These are phyloP conservation scores for Oligia strigilis DNA, from an alignment of 2,888 invertebrate species.

Conservation along the genomic window DNA sequence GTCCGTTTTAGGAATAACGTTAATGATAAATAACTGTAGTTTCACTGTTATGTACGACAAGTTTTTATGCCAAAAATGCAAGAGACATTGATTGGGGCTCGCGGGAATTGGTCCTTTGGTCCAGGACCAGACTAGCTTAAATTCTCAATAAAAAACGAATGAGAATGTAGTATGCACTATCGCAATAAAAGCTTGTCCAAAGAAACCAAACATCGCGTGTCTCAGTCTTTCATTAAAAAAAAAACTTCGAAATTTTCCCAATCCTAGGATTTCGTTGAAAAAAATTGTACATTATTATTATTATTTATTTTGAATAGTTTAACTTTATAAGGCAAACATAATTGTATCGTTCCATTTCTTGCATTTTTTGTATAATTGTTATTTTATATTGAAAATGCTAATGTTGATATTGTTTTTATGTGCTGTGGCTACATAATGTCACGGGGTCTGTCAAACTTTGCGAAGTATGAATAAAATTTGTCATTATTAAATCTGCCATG, in stretches of 20 bases:
- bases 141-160: not conserved
- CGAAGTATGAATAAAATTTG: not conserved
- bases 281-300: constrained; percentile 78
- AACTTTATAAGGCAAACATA: constrained; percentile 73
- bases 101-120: constrained; percentile 28
- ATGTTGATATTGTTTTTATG: constrained; percentile 85
- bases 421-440: constrained; percentile 57
- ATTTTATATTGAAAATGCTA: constrained; percentile 84
- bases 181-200: not conserved
- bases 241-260: constrained; percentile 70
- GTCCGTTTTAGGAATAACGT: constrained; percentile 74
- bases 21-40: constrained; percentile 69
- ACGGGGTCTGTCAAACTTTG: constrained; percentile 61
- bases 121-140: not conserved
- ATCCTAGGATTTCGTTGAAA: constrained; percentile 87
- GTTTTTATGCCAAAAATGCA: constrained; percentile 72
- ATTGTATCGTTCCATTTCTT: constrained; percentile 88
- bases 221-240: constrained; percentile 16
- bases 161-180: not conserved
- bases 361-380: constrained; percentile 89
- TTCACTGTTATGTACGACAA: constrained; percentile 69
- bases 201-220: constrained; percentile 18
- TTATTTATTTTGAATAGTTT: constrained; percentile 84
- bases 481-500: not conserved
- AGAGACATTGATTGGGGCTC: constrained; percentile 62